A percentile compares a stretch with the other conserved stretches of the same genome.
phyloP scores from a whole-genome alignment of 1,140 invertebrate genomes.

The Thaumetopoea pityocampa region DNA sequence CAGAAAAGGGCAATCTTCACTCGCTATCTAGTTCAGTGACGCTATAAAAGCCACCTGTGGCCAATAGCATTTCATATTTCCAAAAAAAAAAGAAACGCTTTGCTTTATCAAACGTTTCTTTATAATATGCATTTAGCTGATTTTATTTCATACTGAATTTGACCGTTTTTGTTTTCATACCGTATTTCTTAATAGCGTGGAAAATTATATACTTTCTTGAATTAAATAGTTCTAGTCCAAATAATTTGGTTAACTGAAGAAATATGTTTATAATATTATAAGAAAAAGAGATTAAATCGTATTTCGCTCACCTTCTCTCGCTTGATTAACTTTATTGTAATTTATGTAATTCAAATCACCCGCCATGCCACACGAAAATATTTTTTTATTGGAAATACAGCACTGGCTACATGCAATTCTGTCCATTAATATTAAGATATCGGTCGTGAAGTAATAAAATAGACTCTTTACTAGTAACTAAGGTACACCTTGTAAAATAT shows the following conservation, averaged over 20 bases:
- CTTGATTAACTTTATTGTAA: constrained; percentile 18
- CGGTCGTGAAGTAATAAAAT: constrained; percentile 41
- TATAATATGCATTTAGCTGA: constrained; percentile 5
- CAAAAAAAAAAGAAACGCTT: too few relatives aligned
- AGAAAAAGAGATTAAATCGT: constrained; percentile 2
- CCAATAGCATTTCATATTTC: too few relatives aligned
- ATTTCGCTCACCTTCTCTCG: constrained; percentile 7
- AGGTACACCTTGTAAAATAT: constrained; percentile 50
- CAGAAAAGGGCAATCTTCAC: too few relatives aligned
- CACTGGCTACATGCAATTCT: constrained; percentile 73
- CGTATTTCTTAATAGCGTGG: background rate
- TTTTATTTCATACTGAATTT: background rate
- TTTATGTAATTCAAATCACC: constrained; percentile 24
- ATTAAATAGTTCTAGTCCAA: constrained; percentile 1
- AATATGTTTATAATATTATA: constrained; percentile 4
- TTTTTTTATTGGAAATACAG: constrained; percentile 36
- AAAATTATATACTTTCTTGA: background rate
- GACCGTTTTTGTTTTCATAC: background rate
- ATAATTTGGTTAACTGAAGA: background rate
- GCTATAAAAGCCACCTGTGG: too few relatives aligned
- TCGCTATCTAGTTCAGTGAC: too few relatives aligned
- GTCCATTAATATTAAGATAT: constrained; percentile 67
- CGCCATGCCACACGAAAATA: constrained; percentile 38
- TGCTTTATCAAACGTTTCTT: constrained; percentile 1
- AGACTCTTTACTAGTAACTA: constrained; percentile 37